A percentile compares a stretch with the other conserved stretches of the same genome.
phyloP scores from a whole-genome alignment of 2,797 vertebrate species.

The Sebastes minor region DNA sequence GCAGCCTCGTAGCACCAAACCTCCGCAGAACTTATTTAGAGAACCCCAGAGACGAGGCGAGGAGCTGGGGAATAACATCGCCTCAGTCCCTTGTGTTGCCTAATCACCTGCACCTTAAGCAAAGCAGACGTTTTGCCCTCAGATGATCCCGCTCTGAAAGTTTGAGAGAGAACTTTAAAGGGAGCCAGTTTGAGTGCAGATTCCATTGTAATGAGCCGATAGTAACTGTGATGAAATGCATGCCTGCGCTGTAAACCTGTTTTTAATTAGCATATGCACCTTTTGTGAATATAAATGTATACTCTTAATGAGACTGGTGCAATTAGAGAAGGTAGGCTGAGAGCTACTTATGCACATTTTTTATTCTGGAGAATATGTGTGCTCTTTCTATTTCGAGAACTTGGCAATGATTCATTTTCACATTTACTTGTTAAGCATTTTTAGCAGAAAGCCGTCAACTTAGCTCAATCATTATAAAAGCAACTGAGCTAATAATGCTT shows the following conservation, averaged over 20 bases:
- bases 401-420: conserved; percentile 21
- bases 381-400: conserved; percentile 24
- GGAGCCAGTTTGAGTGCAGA: conserved; percentile 28
- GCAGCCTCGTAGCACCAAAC: conserved; percentile 48
- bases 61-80: conserved; percentile 56
- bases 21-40: conserved; percentile 59
- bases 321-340: conserved; percentile 33
- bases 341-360: conserved; percentile 19
- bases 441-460: not conserved
- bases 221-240: conserved; percentile 53
- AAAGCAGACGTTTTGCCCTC: conserved; percentile 57
- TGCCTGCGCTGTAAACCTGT: conserved; percentile 43
- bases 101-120: conserved; percentile 69
- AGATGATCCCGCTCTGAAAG: conserved; percentile 42
- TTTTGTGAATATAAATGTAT: conserved; percentile 50
- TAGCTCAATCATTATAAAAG: not conserved
- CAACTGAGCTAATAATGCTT: not conserved
- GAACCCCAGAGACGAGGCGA: conserved; percentile 46
- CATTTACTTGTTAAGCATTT: not conserved
- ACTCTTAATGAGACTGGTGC: conserved; percentile 55
- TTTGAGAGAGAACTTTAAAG: conserved; percentile 54
- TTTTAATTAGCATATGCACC: conserved; percentile 54
- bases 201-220: conserved; percentile 52
- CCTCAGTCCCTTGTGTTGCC: conserved; percentile 54
- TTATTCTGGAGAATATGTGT: not conserved